phyloP scores from a whole-genome alignment of 2,888 invertebrate genomes.

The Platycnemis pennipes region DNA sequence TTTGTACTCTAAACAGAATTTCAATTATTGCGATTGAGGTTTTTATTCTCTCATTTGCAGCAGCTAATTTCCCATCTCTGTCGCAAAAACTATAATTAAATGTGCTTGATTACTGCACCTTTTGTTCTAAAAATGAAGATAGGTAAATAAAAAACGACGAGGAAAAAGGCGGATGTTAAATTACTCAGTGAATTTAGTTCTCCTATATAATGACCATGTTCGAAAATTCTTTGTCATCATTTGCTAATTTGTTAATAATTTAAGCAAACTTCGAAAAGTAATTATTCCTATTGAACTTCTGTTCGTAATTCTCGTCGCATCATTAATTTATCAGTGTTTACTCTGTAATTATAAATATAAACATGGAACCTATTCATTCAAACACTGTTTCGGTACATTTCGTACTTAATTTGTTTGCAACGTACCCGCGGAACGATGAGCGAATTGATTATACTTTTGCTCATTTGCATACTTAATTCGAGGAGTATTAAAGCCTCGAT shows the following conservation, averaged over 20 bases:
- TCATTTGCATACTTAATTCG: conserved; percentile 5
- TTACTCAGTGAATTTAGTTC: neutral
- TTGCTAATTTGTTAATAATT: neutral
- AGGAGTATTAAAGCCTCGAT: neutral
- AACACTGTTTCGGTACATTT: neutral
- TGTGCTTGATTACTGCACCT: too few relatives aligned
- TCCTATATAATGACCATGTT: neutral
- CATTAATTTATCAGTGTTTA: neutral
- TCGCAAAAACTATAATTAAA: too few relatives aligned
- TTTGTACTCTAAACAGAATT: too few relatives aligned
- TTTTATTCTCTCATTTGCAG: too few relatives aligned
- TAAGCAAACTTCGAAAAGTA: neutral
- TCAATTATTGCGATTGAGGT: too few relatives aligned
- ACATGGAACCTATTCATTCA: neutral
- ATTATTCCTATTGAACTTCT: neutral
- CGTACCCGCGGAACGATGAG: neutral
- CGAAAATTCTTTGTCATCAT: neutral
- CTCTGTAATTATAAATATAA: neutral
- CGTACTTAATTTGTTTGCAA: neutral
- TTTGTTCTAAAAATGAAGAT: neutral
- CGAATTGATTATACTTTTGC: neutral
- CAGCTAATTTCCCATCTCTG: too few relatives aligned
- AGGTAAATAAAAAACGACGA: neutral
- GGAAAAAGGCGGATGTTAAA: neutral
- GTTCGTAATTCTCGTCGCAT: neutral